A percentile compares a stretch with the other conserved stretches of the same genome.
Evolutionary conservation across 2,797 vertebrate genomes (phyloP).

Genomic region (Pteronotus mesoamericanus): DNA sequence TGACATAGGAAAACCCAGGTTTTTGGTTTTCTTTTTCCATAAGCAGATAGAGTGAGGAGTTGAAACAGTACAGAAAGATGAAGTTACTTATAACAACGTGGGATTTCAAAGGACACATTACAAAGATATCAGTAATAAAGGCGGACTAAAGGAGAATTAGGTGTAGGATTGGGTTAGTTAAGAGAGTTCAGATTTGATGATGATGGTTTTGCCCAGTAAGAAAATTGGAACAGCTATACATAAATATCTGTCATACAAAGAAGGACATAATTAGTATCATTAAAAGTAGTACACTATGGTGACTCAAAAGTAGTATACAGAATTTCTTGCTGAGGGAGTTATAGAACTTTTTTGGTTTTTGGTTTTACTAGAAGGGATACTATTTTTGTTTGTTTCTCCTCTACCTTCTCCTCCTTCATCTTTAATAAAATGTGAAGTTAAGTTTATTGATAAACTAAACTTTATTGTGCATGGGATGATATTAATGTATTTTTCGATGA

Average conservation of each 20-base stretch:
- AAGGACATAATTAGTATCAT: neutral
- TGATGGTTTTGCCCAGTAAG: neutral
- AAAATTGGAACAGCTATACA: neutral
- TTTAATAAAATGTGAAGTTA: neutral
- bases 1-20: neutral
- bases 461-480: neutral
- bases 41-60: neutral
- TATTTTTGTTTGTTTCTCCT: neutral
- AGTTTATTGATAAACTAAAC: neutral
- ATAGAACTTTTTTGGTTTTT: neutral
- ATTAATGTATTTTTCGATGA: neutral
- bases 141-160: neutral
- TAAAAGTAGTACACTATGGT: neutral
- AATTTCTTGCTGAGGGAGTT: no score
- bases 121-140: neutral
- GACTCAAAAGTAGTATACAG: neutral
- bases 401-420: neutral
- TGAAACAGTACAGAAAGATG: neutral
- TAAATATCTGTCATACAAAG: neutral
- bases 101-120: neutral
- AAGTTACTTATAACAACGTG: neutral
- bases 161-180: neutral
- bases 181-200: neutral
- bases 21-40: no score
- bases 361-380: neutral